Base-by-base conservation (phyloP, 2,797 vertebrate species). In the Xenentodon cancila region DNA sequence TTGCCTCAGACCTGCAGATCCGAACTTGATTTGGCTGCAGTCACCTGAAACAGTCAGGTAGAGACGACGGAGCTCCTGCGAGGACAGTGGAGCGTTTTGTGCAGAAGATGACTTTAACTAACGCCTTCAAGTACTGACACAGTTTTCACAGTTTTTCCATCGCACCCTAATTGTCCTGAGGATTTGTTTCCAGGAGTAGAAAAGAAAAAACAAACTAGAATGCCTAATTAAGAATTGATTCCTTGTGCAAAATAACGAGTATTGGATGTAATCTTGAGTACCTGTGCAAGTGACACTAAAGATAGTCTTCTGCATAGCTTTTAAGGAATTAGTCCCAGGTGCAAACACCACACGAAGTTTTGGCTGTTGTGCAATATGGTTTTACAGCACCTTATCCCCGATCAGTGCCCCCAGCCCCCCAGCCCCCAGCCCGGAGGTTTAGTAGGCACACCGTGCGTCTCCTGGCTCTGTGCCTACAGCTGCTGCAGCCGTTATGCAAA, bases 401-500 rank as follows among this genome's bases (percentile, higher is more conserved):
- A 55, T 56, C 20, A 22, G 68, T 75, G 19, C 64, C 66, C 5
- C 25, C 25, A 25, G 47, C 11, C 49, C 69, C 60, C 46, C 11
- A 44, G n/a, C n/a, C n/a, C n/a, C n/a, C n/a, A n/a, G n/a, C 68
- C 60, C 46, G 50, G 57, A 79, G 73, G 51, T 30, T 52, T 59
- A 25, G 64, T 61, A 83, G 67, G 53, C 68, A 32, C n/a, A 65
- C 61, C 9, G n/a, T 82, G 68, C 74, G 55, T 74, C 73, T 77
- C 50, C 84, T 87, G 88, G 89, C 82, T 46, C 1, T 0, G 1
- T 15, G 71, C 80, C 84, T 46, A 6, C 0, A 54, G 80, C 79
- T 64, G 67, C 76, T 58, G 58, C 53, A 75, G 80, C 90, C 83
- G 92, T 93, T 93, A 93, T 92, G 91, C 92, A 93, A 93, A 93